Conservation (phyloP, 2,113 vertebrate species). For the Odocoileus virginianus region DNA sequence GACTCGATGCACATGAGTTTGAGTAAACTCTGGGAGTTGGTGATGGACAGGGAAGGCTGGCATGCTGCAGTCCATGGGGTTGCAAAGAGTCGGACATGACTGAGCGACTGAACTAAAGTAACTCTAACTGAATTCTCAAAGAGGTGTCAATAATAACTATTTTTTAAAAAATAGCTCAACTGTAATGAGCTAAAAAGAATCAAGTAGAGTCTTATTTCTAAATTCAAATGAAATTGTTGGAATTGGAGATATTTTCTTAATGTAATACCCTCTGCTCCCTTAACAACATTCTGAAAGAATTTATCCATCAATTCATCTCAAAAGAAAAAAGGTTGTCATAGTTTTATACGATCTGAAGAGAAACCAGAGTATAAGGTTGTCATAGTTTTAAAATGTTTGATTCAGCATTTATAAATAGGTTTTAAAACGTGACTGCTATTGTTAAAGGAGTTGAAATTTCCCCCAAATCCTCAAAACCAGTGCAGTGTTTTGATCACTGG, state of each 20-base stretch:
- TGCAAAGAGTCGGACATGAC: fast-evolving
- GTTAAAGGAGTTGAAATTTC: neutral
- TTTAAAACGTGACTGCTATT: neutral
- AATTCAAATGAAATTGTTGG: neutral
- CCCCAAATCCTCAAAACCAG: neutral
- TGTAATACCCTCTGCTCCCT: neutral
- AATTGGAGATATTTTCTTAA: neutral
- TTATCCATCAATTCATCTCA: neutral
- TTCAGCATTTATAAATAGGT: neutral
- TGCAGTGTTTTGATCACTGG: neutral
- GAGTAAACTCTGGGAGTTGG: neutral
- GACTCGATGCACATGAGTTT: neutral
- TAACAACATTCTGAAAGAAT: neutral
- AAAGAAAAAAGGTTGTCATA: neutral
- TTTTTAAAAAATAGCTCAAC: neutral
- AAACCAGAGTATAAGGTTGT: neutral
- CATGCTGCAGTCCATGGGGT: neutral
- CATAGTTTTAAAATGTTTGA: neutral
- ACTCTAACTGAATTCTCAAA: neutral
- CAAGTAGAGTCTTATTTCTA: neutral
- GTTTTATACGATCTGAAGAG: no score
- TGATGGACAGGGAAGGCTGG: neutral
- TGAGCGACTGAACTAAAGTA: neutral
- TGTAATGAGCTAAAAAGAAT: neutral
- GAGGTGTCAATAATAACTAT: neutral